Evolutionary conservation across 2,888 invertebrate species (phyloP).

Genomic region (Choristoneura rosaceana): DNA sequence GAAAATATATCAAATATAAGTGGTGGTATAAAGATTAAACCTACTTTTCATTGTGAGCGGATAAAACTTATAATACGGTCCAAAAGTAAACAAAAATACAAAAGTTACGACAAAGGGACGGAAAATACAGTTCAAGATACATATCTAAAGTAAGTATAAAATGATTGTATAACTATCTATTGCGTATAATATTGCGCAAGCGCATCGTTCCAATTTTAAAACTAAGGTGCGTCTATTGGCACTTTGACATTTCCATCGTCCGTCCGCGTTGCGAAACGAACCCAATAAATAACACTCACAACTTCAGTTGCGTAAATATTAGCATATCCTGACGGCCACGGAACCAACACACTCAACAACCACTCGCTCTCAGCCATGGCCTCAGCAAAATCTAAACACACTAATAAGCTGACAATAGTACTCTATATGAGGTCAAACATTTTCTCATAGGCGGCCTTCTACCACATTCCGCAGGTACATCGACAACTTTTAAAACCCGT

Average conservation of each 20-base stretch:
- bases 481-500: slow-evolving; percentile 44
- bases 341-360: slow-evolving; percentile 26
- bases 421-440: slow-evolving; percentile 66
- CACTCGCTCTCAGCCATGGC: slow-evolving; percentile 39
- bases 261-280: slow-evolving; percentile 20
- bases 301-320: slow-evolving; percentile 51
- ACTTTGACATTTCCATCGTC: slow-evolving; percentile 43
- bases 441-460: slow-evolving; percentile 72
- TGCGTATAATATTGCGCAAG: slow-evolving; percentile 27
- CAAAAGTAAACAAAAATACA: slow-evolving; percentile 52
- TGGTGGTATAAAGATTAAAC: slow-evolving; percentile 33
- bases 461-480: slow-evolving; percentile 42
- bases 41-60: slow-evolving; percentile 33
- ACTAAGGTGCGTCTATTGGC: slow-evolving; percentile 39
- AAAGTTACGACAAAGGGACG: slow-evolving; percentile 61
- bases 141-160: slow-evolving; percentile 27
- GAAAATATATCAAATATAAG: slow-evolving; percentile 27
- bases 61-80: slow-evolving; percentile 18
- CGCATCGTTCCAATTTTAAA: slow-evolving; percentile 15
- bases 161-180: slow-evolving; percentile 30
- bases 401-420: slow-evolving; percentile 54
- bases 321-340: slow-evolving; percentile 45
- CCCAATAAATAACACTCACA: slow-evolving; percentile 37
- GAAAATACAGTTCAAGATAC: slow-evolving; percentile 44
- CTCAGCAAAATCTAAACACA: slow-evolving; percentile 44